Percentiles rank a stretch among this genome's conserved stretches.
Evolutionary conservation across 2,888 invertebrate species (phyloP).

Genomic region (Hydroisotoma schaefferi): DNA sequence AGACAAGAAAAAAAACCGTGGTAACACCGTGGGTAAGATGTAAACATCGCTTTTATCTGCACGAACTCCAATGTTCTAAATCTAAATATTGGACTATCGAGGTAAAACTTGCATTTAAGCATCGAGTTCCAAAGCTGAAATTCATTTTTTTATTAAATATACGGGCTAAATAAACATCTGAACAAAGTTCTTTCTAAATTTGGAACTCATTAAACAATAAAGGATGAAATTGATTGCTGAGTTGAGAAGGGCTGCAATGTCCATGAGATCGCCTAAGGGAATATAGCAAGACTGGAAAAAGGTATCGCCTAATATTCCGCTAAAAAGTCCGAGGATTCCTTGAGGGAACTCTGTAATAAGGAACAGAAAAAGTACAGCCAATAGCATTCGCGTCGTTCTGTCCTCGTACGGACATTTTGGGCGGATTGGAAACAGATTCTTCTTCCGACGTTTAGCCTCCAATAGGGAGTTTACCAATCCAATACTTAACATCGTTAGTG

Average conservation of each 20-base stretch:
- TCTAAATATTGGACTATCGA: too few relatives aligned
- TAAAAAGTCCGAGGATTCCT: slow-evolving; percentile 67
- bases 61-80: too few relatives aligned
- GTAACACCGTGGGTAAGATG: too few relatives aligned
- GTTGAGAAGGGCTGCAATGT: slow-evolving; percentile 82
- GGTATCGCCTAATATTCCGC: slow-evolving; percentile 69
- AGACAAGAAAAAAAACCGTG: too few relatives aligned
- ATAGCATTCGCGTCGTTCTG: slow-evolving; percentile 82
- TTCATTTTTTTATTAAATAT: too few relatives aligned
- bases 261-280: slow-evolving; percentile 79
- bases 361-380: slow-evolving; percentile 81
- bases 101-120: too few relatives aligned
- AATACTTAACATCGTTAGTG: slow-evolving; percentile 75
- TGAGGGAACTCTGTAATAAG: slow-evolving; percentile 86
- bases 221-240: slow-evolving; percentile 90
- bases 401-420: slow-evolving; percentile 58
- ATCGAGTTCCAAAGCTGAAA: too few relatives aligned
- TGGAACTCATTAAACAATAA: slow-evolving; percentile 90
- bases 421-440: slow-evolving; percentile 45
- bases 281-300: slow-evolving; percentile 78
- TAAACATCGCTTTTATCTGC: too few relatives aligned
- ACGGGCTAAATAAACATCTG: too few relatives aligned
- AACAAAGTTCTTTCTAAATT: slow-evolving; percentile 78
- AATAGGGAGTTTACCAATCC: slow-evolving; percentile 73
- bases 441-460: slow-evolving; percentile 69